Conservation (phyloP, 2,888 invertebrate species). For the Orthosia gracilis region DNA sequence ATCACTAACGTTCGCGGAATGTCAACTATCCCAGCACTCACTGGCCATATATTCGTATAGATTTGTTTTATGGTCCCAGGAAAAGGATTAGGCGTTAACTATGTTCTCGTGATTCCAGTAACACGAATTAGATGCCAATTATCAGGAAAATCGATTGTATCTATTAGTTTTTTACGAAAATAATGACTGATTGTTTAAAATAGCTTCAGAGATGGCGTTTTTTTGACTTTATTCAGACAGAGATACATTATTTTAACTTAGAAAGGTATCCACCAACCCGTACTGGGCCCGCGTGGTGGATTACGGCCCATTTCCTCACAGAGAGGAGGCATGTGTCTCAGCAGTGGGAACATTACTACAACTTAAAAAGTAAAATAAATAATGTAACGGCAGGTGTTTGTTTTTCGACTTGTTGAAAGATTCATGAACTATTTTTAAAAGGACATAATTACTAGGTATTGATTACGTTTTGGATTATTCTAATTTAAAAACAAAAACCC, state of each 20-base stretch:
- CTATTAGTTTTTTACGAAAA: neutral
- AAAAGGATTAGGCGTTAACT: neutral
- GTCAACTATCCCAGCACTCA: constrained; percentile 25
- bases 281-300: too few species aligned
- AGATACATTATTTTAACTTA: neutral
- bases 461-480: neutral
- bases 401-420: neutral
- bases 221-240: neutral
- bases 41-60: constrained; percentile 7
- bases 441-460: too few species aligned
- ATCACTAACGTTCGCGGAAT: constrained; percentile 35
- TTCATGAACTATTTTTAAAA: neutral
- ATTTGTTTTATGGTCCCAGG: constrained; percentile 7
- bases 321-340: too few species aligned
- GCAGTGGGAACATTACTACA: neutral
- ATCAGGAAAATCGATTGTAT: neutral
- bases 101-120: neutral
- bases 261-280: too few species aligned
- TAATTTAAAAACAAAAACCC: neutral
- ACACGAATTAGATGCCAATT: neutral
- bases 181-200: neutral
- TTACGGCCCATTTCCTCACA: too few species aligned
- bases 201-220: neutral
- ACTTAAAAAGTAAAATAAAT: neutral
- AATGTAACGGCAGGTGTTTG: neutral